Evolutionary conservation across 1,140 invertebrate genomes (phyloP).

Genomic region (Meloidogyne exigua): DNA sequence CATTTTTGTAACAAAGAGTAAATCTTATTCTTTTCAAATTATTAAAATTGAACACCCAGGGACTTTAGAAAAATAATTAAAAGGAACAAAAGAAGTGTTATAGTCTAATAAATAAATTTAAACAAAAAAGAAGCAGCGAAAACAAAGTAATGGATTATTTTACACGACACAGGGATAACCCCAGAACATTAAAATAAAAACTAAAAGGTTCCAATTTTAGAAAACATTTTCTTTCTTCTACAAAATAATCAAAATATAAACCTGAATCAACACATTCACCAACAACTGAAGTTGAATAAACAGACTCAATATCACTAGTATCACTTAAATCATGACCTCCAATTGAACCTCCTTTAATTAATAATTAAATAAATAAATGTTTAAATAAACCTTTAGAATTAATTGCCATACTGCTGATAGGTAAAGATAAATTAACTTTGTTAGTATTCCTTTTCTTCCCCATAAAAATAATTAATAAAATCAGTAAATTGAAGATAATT

Average conservation of each 20-base stretch:
- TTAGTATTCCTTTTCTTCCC: constrained; percentile 37
- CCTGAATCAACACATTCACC: constrained; percentile 33
- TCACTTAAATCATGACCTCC: constrained; percentile 22
- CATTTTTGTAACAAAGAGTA: no score
- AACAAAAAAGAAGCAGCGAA: no score
- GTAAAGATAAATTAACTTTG: constrained; percentile 29
- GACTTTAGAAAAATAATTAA: constrained; percentile 15
- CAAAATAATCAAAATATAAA: constrained; percentile 27
- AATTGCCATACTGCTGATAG: neutral
- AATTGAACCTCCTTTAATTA: constrained; percentile 1
- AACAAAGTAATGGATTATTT: no score
- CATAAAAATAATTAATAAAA: constrained; percentile 10
- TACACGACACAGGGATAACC: no score
- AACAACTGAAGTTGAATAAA: constrained; percentile 40
- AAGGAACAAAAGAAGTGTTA: neutral
- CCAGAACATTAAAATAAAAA: no score
- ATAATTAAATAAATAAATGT: neutral
- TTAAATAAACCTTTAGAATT: neutral
- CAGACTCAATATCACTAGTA: constrained; percentile 44
- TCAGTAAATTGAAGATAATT: neutral
- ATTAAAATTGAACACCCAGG: no score
- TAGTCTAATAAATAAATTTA: no score
- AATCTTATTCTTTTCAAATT: no score
- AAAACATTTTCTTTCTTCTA: no score
- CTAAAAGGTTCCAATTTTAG: no score